Conservation (phyloP, 2,888 invertebrate species). For the Anthrax anthrax region DNA sequence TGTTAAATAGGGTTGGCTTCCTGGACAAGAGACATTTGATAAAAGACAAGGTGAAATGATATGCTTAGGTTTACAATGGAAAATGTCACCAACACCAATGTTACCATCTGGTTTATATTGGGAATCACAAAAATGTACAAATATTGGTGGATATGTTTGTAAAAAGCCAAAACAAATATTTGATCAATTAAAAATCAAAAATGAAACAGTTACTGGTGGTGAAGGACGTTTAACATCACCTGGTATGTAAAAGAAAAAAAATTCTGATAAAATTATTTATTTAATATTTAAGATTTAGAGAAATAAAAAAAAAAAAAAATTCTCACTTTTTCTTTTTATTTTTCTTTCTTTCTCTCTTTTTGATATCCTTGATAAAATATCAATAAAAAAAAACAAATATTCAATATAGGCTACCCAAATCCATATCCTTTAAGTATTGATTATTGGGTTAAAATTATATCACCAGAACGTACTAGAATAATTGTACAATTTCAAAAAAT, state of each 20-base stretch:
- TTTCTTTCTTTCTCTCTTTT: background rate
- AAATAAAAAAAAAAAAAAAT: too few relatives aligned
- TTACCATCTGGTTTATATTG: conserved; percentile 58
- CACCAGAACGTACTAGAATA: conserved; percentile 49
- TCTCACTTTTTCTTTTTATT: background rate
- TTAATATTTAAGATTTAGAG: too few relatives aligned
- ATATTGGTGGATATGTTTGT: conserved; percentile 56
- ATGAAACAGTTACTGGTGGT: conserved; percentile 48
- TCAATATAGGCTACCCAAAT: conserved; percentile 42
- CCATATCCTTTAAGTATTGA: conserved; percentile 58
- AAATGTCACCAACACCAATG: conserved; percentile 46
- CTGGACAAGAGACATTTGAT: conserved; percentile 37
- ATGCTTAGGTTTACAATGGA: conserved; percentile 50
- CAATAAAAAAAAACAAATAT: background rate
- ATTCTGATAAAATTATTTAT: background rate
- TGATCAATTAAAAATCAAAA: conserved; percentile 26
- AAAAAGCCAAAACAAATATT: conserved; percentile 34
- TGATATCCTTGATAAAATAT: too few relatives aligned
- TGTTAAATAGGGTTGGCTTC: conserved; percentile 44
- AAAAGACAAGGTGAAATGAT: conserved; percentile 23
- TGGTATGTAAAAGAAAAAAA: conserved; percentile 21
- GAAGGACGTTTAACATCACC: conserved; percentile 55
- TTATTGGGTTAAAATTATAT: conserved; percentile 52
- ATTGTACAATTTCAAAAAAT: conserved; percentile 53
- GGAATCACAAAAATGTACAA: conserved; percentile 47